These are phyloP conservation scores for Apodemia mormo DNA, from an alignment of 2,888 invertebrate species.

Conservation along the genomic window DNA sequence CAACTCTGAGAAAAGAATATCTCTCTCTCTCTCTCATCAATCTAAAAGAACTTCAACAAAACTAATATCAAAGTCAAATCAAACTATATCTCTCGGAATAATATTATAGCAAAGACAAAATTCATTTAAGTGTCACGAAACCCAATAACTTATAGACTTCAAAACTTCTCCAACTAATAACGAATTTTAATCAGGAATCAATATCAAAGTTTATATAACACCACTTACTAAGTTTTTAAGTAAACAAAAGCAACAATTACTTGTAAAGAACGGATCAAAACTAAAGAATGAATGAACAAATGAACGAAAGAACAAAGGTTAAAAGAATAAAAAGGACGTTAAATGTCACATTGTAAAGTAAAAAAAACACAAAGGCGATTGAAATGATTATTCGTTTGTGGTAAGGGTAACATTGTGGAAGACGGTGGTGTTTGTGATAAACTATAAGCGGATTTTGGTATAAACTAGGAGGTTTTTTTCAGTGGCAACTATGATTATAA, in stretches of 20 bases:
- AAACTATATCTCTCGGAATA: not conserved
- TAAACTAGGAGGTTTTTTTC: not conserved
- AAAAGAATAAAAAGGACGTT: slow-evolving; percentile 33
- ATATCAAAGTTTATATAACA: slow-evolving; percentile 18
- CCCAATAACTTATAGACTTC: slow-evolving; percentile 1
- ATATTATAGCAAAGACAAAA: slow-evolving; percentile 4
- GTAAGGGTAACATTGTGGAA: slow-evolving; percentile 49
- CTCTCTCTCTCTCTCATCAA: too few relatives aligned
- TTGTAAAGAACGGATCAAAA: slow-evolving; percentile 17
- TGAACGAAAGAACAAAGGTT: slow-evolving; percentile 28
- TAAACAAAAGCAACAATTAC: slow-evolving; percentile 27
- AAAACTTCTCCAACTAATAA: slow-evolving; percentile 3
- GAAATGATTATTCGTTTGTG: slow-evolving; percentile 49
- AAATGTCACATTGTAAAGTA: slow-evolving; percentile 50
- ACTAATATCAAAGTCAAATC: not conserved
- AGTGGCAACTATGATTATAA: too few relatives aligned
- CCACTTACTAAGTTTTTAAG: slow-evolving; percentile 26
- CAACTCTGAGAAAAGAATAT: too few relatives aligned
- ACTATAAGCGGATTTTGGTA: slow-evolving; percentile 28
- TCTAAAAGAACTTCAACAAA: not conserved
- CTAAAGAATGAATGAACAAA: slow-evolving; percentile 19
- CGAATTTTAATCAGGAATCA: slow-evolving; percentile 17
- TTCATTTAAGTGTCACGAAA: not conserved
- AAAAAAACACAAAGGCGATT: slow-evolving; percentile 56
- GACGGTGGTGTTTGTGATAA: slow-evolving; percentile 33